Evolutionary conservation across 2,113 vertebrate species (phyloP).

Genomic region (Mus pahari): DNA sequence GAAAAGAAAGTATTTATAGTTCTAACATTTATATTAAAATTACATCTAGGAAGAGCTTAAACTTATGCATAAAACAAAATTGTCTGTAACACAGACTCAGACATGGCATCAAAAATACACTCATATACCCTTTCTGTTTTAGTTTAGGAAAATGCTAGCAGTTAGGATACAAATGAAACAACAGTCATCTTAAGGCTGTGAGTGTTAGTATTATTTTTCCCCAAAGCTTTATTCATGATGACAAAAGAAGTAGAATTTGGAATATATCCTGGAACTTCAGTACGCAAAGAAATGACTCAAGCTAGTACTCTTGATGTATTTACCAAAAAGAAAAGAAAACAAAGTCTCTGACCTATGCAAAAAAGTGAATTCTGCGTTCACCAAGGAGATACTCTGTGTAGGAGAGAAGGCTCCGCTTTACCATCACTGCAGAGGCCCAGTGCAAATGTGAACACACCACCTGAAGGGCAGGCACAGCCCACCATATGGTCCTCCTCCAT

Average conservation of each 20-base stretch:
- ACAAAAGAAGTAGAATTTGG: constrained; percentile 56
- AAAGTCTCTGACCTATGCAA: neutral
- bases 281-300: constrained; percentile 61
- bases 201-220: constrained; percentile 33
- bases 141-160: neutral
- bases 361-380: neutral
- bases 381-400: neutral
- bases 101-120: constrained; percentile 27
- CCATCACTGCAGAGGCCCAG: constrained; percentile 53
- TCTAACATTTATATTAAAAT: constrained; percentile 36
- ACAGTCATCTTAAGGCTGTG: constrained; percentile 5
- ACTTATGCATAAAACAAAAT: constrained; percentile 38
- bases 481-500: constrained; percentile 65
- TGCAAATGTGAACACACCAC: neutral
- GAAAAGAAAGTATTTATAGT: constrained; percentile 43
- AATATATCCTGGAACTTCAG: constrained; percentile 62
- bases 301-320: constrained; percentile 50
- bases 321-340: neutral
- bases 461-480: constrained; percentile 46
- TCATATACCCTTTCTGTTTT: neutral
- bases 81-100: constrained; percentile 13
- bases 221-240: constrained; percentile 56
- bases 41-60: constrained; percentile 37
- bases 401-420: constrained; percentile 27
- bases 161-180: neutral